Percentiles rank a stretch among this genome's conserved stretches.
phyloP scores from a whole-genome alignment of 2,888 invertebrate species.

The Bellardia bayeri region DNA sequence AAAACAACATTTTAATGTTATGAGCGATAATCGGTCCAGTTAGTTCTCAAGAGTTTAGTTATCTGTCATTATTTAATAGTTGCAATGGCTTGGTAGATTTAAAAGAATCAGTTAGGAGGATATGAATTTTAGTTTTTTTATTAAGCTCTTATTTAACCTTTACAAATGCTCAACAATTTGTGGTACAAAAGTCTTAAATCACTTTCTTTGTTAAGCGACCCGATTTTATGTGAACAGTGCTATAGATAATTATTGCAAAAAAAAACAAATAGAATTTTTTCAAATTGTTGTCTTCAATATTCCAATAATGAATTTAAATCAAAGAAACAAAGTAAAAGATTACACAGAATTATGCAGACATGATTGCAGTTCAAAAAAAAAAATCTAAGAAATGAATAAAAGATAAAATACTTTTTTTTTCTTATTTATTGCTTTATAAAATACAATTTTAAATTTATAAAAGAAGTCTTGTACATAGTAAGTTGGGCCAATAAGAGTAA shows the following conservation, averaged over 20 bases:
- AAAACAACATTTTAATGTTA: too few species aligned
- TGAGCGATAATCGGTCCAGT: too few species aligned
- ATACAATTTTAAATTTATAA: constrained; percentile 23
- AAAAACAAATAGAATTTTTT: not conserved
- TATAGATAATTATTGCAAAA: not conserved
- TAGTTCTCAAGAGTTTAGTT: too few species aligned
- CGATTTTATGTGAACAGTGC: too few species aligned
- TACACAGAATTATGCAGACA: not conserved
- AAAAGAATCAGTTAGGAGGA: too few species aligned
- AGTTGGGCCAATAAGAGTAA: constrained; percentile 19
- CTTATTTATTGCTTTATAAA: not conserved
- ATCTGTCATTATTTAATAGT: too few species aligned
- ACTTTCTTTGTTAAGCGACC: too few species aligned
- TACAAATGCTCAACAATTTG: too few species aligned
- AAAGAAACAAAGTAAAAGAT: constrained; percentile 43
- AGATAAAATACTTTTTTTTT: constrained; percentile 57
- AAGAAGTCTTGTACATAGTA: not conserved
- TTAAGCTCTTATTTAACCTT: too few species aligned
- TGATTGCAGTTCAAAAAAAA: not conserved
- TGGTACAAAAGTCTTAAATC: too few species aligned
- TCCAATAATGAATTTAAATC: constrained; percentile 50
- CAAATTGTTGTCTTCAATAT: not conserved
- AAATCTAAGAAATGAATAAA: constrained; percentile 49
- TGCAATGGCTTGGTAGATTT: too few species aligned
- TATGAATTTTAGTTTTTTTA: too few species aligned